These are phyloP conservation scores for Meloidogyne floridensis DNA, from an alignment of 1,140 invertebrate species.

Conservation along the genomic window DNA sequence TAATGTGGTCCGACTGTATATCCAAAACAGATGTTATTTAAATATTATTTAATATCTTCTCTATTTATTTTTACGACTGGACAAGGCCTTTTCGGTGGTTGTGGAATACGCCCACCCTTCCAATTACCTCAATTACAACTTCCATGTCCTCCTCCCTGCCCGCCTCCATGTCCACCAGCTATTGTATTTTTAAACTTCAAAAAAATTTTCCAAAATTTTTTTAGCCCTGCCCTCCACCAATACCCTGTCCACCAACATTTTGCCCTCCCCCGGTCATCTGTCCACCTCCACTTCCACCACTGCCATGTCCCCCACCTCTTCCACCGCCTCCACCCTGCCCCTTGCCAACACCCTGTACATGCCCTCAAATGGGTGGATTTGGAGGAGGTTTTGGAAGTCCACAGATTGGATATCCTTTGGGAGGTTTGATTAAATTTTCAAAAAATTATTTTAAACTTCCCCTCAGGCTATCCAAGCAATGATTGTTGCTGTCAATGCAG, in stretches of 20 bases:
- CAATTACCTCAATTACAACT: slow-evolving; percentile 14
- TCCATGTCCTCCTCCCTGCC: slow-evolving; percentile 2
- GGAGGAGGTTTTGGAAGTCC: not conserved
- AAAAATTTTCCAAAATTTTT: slow-evolving; percentile 21
- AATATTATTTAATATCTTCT: slow-evolving; percentile 1
- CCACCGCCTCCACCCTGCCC: slow-evolving; percentile 35
- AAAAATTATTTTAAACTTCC: not conserved
- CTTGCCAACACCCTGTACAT: not conserved
- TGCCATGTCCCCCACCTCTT: slow-evolving; percentile 38
- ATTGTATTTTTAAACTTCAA: not conserved
- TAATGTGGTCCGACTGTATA: no score
- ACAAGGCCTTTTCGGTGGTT: slow-evolving; percentile 14
- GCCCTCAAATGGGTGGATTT: slow-evolving; percentile 23
- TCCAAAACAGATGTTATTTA: not conserved
- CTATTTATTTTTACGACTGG: slow-evolving; percentile 4
- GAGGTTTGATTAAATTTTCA: not conserved
- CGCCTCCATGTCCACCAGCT: not conserved
- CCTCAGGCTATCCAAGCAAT: slow-evolving; percentile 20
- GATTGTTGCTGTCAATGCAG: slow-evolving; percentile 59
- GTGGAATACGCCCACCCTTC: slow-evolving; percentile 11
- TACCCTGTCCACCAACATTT: slow-evolving; percentile 39
- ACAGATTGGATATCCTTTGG: not conserved
- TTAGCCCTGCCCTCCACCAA: slow-evolving; percentile 33
- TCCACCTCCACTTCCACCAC: slow-evolving; percentile 35
- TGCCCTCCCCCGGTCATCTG: slow-evolving; percentile 39